These are phyloP conservation scores for Phania funesta DNA, from an alignment of 2,888 invertebrate genomes.

Conservation along the genomic window DNA sequence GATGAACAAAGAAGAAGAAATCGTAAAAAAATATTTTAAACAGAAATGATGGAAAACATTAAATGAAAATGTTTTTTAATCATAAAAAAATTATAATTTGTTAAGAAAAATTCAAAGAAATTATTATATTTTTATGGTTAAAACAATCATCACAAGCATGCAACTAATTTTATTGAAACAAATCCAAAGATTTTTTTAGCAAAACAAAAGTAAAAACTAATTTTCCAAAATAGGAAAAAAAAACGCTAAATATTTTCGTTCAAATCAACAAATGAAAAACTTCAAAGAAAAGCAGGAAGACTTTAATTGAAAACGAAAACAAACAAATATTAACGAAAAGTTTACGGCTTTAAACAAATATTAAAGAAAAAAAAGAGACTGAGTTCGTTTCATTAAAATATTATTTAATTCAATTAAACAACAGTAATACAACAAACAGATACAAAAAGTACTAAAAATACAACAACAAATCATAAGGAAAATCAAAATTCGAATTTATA, in stretches of 20 bases:
- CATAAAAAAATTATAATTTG: constrained; percentile 53
- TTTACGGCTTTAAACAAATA: constrained; percentile 61
- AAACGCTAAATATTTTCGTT: constrained; percentile 53
- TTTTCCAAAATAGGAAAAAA: constrained; percentile 71
- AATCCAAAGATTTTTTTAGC: constrained; percentile 79
- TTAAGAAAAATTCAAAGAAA: constrained; percentile 45
- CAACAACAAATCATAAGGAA: constrained; percentile 69
- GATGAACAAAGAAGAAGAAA: constrained; percentile 21
- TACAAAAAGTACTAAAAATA: constrained; percentile 12
- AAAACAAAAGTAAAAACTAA: constrained; percentile 34
- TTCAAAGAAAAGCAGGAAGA: constrained; percentile 55
- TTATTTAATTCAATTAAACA: constrained; percentile 52
- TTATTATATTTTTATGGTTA: constrained; percentile 59
- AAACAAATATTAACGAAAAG: constrained; percentile 66
- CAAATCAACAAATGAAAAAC: constrained; percentile 57
- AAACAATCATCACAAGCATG: constrained; percentile 54
- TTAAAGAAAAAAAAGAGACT: constrained; percentile 76
- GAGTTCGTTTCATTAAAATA: constrained; percentile 78
- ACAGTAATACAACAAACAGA: constrained; percentile 43
- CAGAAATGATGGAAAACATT: constrained; percentile 45
- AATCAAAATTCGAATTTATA: constrained; percentile 79
- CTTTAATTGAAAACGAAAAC: constrained; percentile 54
- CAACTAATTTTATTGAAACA: constrained; percentile 74
- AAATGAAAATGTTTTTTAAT: constrained; percentile 33
- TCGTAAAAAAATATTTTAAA: constrained; percentile 16